These are phyloP conservation scores for Drosophila lini DNA, from an alignment of 1,140 invertebrate genomes.

Conservation along the genomic window DNA sequence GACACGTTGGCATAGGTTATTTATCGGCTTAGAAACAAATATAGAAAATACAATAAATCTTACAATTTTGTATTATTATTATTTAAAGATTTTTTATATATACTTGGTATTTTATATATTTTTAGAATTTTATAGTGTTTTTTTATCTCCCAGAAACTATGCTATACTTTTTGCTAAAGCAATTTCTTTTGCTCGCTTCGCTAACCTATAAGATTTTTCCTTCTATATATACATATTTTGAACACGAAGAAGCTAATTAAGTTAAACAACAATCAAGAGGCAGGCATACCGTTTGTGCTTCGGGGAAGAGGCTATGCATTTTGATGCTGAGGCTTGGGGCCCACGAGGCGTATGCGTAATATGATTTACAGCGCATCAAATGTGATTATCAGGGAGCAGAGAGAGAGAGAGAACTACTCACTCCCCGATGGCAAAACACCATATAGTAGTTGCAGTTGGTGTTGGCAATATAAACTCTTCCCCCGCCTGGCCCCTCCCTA, in stretches of 20 bases:
- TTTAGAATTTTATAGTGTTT: not conserved
- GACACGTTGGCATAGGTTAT: not conserved
- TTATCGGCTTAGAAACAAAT: not conserved
- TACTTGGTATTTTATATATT: not conserved
- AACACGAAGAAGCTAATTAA: slow-evolving; percentile 60
- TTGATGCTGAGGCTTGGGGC: slow-evolving; percentile 47
- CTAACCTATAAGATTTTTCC: not conserved
- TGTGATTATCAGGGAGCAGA: slow-evolving; percentile 60
- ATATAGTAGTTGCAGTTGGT: slow-evolving; percentile 9
- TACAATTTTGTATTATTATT: not conserved
- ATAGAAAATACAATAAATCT: not conserved
- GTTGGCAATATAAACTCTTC: not conserved
- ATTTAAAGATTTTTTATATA: not conserved
- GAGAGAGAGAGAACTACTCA: not conserved
- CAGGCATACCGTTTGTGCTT: slow-evolving; percentile 10
- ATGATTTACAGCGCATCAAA: slow-evolving; percentile 75
- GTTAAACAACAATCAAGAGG: slow-evolving; percentile 69
- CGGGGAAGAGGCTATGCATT: slow-evolving; percentile 20
- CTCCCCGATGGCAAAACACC: slow-evolving; percentile 28
- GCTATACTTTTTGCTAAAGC: slow-evolving; percentile 57
- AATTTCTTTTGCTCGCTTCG: slow-evolving; percentile 22
- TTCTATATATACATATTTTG: slow-evolving; percentile 5
- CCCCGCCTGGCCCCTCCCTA: not conserved
- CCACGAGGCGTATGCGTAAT: slow-evolving; percentile 74
- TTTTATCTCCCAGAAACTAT: slow-evolving; percentile 40